Evolutionary conservation across 2,888 invertebrate genomes (phyloP), one percentile per base, ranked within the genome.

Genomic region (Stegophylla sp.): DNA sequence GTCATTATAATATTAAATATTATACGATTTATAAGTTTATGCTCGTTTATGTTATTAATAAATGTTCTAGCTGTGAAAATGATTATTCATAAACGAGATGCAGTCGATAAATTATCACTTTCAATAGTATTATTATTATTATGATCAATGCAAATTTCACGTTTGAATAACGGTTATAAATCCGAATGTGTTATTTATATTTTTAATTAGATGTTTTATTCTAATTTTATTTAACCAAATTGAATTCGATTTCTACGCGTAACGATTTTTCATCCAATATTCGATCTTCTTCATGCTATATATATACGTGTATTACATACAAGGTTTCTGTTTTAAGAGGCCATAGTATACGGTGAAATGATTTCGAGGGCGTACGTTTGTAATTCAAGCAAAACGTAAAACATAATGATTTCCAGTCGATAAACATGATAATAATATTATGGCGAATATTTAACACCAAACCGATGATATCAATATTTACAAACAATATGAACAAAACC

Each of bases 341-440:
- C n/a, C 69, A 77, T 7, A 17, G 59, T 77, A 48, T 20, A 77
- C 77, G 77, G 67, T 67, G 48, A 67, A 77, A 15, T 77, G 56
- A 34, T 59, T 77, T 67, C 15, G 59, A 45, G 23, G 59, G 59
- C 17, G 13, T 56, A 45, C 48, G 45, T 67, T 67, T 43, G n/a
- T n/a, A 59, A 77, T 45, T 69, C 77, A 67, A 69, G 45, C 56
- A 77, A 77, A 69, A 45, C 77, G 56, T 43, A 28, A 59, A 59
- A 45, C 69, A 20, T 26, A 56, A 56, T 66, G 51, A 51, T 64
- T 77, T 77, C 67, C 56, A 61, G 20, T 20, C 15, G 45, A 28
- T 48, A 74, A 69, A 69, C 48, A 51, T 28, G 1, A 51, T n/a
- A 43, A n/a, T n/a, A 66, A 45, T 17, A 3, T 48, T 67, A 7